phyloP scores from a whole-genome alignment of 2,797 vertebrate species.

The Chiloscyllium punctatum region DNA sequence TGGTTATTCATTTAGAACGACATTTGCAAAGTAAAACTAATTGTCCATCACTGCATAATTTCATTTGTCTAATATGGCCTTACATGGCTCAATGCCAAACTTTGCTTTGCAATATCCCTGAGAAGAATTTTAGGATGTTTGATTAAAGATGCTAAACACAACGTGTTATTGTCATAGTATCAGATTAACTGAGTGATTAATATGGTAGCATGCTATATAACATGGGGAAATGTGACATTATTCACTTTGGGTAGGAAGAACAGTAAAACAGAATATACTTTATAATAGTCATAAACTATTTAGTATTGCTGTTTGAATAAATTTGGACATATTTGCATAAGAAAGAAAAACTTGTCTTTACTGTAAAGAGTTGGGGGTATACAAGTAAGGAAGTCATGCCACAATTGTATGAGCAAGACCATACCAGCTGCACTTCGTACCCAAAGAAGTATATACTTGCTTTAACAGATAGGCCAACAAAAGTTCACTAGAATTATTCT shows the following conservation, averaged over 20 bases:
- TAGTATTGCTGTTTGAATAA: background rate
- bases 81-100: background rate
- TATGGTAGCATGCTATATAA: no score
- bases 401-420: background rate
- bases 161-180: background rate
- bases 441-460: background rate
- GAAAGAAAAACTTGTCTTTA: background rate
- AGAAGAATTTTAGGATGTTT: background rate
- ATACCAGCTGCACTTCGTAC: background rate
- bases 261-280: background rate
- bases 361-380: background rate
- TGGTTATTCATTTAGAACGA: no score
- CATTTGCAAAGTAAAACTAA: no score
- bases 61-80: background rate
- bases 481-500: background rate
- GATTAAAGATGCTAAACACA: background rate
- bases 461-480: no score
- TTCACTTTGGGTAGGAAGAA: background rate
- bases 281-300: background rate
- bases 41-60: background rate
- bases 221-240: background rate
- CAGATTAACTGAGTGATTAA: background rate
- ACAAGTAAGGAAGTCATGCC: background rate
- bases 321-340: background rate
- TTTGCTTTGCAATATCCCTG: background rate